Evolutionary conservation across 23 tunicate species (phyloP), one percentile per base, ranked within the genome.

Genomic region (Trididemnum clinides): DNA sequence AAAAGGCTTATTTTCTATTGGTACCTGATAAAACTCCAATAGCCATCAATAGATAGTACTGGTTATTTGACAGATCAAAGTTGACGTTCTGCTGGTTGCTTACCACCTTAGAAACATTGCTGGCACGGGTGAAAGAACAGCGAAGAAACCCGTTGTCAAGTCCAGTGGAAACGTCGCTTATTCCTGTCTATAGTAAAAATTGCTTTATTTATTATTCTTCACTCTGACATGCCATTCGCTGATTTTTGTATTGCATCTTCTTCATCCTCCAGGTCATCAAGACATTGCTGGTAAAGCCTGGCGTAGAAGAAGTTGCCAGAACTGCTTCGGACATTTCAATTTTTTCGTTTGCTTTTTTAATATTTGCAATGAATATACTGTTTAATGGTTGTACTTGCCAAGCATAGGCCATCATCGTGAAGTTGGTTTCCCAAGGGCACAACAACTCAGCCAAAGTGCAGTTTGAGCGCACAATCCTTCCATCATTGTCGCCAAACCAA

Each of bases 41-140:
- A 3, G 90, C 90, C 62, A 77, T 20, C 0, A 86, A 28, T 21
- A 86, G 35, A 33, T 77, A 86, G 28, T 38, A 86, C 0, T 20
- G 29, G 30, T 33, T 33, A 33, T 82, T 39, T 44, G 38, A 31
- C n/a, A 86, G 33, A 58, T 86, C 76, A 49, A 86, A 73, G 29
- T 22, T 65, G 10, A 2, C 34, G 51, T 49, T 63, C 19, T 26
- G 19, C 19, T 65, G 31, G 30, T 69, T 44, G 30, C 75, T 27
- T 6, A 64, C 34, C 51, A n/a, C 71, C 44, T 86, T 86, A 1
- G 84, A 77, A 37, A 89, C 62, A 65, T 81, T 84, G 0, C 82
- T 65, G n/a, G 72, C 32, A 31, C 95, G 29, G 39, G 85, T 89
- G 36, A 89, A 89, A 0, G 85, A 59, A 80, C 95, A 89, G 1